Base-by-base conservation (phyloP, 2,888 invertebrate species). In the Nymphalis c-album region DNA sequence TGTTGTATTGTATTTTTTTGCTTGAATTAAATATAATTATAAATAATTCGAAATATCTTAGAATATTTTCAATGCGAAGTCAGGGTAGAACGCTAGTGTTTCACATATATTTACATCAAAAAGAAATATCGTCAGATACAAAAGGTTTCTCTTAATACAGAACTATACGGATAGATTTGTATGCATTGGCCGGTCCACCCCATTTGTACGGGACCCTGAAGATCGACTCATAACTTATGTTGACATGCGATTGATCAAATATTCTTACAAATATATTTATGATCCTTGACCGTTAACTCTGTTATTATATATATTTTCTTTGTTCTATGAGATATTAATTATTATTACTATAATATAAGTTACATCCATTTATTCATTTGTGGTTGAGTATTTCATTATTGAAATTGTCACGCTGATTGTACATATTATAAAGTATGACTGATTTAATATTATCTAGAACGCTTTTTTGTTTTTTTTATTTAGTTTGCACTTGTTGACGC, bases 221-320 rank as follows among this genome's bases (percentile, higher is more conserved):
- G 69, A 74, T 73, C 64, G 69, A 62, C 69, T 74, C 75, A 76
- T 78, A 77, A 77, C 73, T 78, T 76, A 75, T 70, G 72, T 76
- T 74, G 78, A 78, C 77, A 75, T 72, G 73, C 73, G 71, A 78
- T 77, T 72, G 72, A 77, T 78, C 77, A 77, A 74, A 76, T 71
- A 74, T 73, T 68, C 74, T 70, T 53, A 73, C 72, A 59, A 45
- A 64, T 55, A 72, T 75, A 71, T 75, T 71, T 70, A 69, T 64
- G 70, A 63, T 57, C 57, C 70, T 69, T 73, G 73, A 71, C 73
- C 72, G 63, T 67, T 69, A 71, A 71, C 69, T 22, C 69, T 31
- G 35, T 53, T 51, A 63, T 55, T 58, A 68, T 65, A 60, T 50
- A 17, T 17, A 17, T 18, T 57, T 18, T 10, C 18, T 35, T 57